phyloP scores from a whole-genome alignment of 2,113 vertebrate genomes.

The Chelonoidis abingdonii region DNA sequence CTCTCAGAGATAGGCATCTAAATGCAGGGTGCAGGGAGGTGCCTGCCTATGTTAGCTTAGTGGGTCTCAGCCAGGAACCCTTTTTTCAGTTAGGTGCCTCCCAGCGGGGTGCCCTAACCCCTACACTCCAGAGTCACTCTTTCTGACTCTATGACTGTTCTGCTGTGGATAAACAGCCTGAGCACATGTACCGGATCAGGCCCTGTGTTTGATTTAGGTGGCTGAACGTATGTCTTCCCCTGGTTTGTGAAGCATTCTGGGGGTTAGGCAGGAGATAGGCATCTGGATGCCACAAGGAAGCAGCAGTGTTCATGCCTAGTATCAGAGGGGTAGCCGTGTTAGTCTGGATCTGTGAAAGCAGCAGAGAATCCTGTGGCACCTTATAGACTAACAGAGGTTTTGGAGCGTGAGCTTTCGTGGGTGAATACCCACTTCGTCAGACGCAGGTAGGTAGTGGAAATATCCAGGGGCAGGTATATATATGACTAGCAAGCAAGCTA shows the following conservation, averaged over 20 bases:
- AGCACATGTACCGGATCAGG: neutral
- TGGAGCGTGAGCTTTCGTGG: too few species aligned
- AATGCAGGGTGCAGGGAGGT: too few species aligned
- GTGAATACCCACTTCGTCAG: too few species aligned
- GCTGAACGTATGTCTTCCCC: neutral
- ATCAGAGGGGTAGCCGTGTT: too few species aligned
- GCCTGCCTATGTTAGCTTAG: neutral
- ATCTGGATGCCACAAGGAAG: neutral
- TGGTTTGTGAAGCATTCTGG: neutral
- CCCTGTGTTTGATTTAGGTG: neutral
- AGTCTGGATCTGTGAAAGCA: too few species aligned
- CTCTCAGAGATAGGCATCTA: too few species aligned
- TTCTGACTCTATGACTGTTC: neutral
- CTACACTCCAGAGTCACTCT: neutral
- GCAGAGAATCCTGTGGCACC: too few species aligned
- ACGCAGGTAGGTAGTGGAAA: too few species aligned
- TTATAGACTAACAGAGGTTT: too few species aligned
- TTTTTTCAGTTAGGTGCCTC: neutral
- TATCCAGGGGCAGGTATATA: too few species aligned
- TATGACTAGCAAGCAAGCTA: too few species aligned
- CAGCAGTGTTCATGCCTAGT: neutral
- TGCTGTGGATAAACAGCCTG: neutral
- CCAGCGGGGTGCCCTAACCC: too few species aligned
- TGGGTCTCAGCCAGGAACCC: neutral
- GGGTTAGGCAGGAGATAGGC: neutral